Evolutionary conservation across 2,888 invertebrate genomes (phyloP), one percentile per base, ranked within the genome.

Genomic region (Stenoptilia bipunctidactyla): DNA sequence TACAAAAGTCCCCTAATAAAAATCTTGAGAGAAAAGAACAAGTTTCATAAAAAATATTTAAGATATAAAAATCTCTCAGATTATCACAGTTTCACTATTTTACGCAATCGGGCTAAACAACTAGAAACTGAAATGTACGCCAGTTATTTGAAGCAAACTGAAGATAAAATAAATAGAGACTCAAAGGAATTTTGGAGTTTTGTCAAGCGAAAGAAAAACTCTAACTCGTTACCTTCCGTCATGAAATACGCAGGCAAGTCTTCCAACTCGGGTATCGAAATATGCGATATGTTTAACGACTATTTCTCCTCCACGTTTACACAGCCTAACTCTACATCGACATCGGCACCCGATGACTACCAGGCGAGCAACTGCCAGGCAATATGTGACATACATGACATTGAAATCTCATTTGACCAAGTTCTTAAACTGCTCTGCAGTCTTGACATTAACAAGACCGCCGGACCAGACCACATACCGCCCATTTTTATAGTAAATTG

Each of bases 401-500:
- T 43, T 15, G 37, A 40, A 15, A 35, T 47, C 13, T 34, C 27
- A 2, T 8, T 6, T 8, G n/a, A 27, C 2, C 13, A 37, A 15
- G 10, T 45, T 1, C 3, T n/a, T 20, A 30, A 44, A 30, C 3
- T 49, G 27, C n/a, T 48, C 10, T 36, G 34, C 15, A 13, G 39
- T 10, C 13, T 47, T n/a, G 47, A 48, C n/a, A 13, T 40, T 13
- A 34, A 12, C n/a, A 50, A 50, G 38, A 40, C 44, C 9, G 46
- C 45, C 1, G 50, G 50, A 1, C 47, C 48, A 0, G 50, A 49
- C 15, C 8, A 36, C 4, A 43, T 49, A 14, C 38, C 44, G 4
- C 44, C 48, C 0, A 6, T 37, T 12, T 46, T 46, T 20, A 40
- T 49, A 8, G 27, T 43, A 1, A 40, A 39, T 0, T 52, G 48